A percentile compares a stretch with the other conserved stretches of the same genome.
These are phyloP conservation scores for Lipotes vexillifer DNA, from an alignment of 2,113 vertebrate genomes.

Conservation along the genomic window DNA sequence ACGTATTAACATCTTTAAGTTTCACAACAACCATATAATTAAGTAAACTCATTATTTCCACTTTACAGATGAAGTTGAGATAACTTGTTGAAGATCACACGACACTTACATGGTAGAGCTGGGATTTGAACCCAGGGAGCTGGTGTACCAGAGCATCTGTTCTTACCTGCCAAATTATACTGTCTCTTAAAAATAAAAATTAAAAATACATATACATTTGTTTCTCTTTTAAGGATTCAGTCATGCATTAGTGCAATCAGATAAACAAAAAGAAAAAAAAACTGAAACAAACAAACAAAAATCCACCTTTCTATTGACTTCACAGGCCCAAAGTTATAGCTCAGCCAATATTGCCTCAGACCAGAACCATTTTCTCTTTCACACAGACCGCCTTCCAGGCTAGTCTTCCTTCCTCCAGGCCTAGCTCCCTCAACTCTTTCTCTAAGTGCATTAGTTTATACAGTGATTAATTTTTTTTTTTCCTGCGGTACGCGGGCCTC, in stretches of 20 bases:
- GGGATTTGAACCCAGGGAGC: background rate
- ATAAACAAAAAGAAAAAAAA: background rate
- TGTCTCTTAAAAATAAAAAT: background rate
- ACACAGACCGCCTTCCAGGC: background rate
- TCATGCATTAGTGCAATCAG: background rate
- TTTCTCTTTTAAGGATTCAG: background rate
- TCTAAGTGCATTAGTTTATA: background rate
- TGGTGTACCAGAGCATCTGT: background rate
- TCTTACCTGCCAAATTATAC: background rate
- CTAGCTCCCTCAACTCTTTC: background rate
- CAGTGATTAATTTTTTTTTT: background rate
- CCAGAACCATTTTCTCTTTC: background rate
- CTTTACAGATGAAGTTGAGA: background rate
- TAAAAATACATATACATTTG: background rate
- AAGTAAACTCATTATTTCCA: background rate
- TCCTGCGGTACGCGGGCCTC: too few relatives aligned
- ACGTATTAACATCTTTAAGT: background rate
- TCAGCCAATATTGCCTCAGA: background rate
- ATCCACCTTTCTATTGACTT: background rate
- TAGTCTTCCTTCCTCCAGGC: too few relatives aligned
- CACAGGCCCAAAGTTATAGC: background rate
- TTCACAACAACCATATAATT: background rate
- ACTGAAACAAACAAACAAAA: background rate
- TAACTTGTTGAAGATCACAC: background rate
- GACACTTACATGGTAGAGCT: background rate